phyloP scores from a whole-genome alignment of 2,113 vertebrate species.

The Gorilla gorilla region DNA sequence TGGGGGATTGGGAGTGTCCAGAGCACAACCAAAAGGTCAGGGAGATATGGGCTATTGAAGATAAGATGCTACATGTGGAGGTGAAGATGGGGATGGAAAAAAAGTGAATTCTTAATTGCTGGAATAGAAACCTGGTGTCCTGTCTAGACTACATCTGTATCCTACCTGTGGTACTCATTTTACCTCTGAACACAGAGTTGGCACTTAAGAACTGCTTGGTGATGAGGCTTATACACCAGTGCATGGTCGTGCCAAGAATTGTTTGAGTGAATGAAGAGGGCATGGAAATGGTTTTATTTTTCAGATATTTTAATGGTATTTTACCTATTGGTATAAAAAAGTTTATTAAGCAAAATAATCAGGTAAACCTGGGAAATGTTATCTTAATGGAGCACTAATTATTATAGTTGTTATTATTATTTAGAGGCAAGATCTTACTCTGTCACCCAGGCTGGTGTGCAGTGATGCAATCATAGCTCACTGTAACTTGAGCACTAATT shows the following conservation, averaged over 20 bases:
- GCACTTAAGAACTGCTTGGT: not conserved
- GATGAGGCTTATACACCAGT: not conserved
- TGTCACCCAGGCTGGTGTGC: too few relatives aligned
- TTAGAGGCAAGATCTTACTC: too few relatives aligned
- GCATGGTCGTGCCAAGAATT: not conserved
- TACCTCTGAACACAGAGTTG: not conserved
- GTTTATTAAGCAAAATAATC: conserved; percentile 28
- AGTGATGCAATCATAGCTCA: too few relatives aligned
- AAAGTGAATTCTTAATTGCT: not conserved
- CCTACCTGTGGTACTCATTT: not conserved
- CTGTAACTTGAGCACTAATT: not conserved
- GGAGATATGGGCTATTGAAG: not conserved
- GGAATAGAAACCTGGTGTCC: not conserved
- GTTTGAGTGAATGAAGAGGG: not conserved
- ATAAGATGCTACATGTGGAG: conserved; percentile 1
- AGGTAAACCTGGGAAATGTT: conserved; percentile 42
- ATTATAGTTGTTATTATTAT: not conserved
- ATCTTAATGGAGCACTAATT: conserved; percentile 13
- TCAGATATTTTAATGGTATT: conserved; percentile 10
- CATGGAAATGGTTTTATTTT: conserved; percentile 22
- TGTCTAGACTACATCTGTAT: not conserved
- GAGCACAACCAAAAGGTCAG: not conserved
- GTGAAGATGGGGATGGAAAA: not conserved
- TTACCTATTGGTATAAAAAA: conserved; percentile 40
- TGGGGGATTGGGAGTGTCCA: not conserved